Evolutionary conservation across 1,140 invertebrate genomes (phyloP).

Genomic region (Tribolium madens): DNA sequence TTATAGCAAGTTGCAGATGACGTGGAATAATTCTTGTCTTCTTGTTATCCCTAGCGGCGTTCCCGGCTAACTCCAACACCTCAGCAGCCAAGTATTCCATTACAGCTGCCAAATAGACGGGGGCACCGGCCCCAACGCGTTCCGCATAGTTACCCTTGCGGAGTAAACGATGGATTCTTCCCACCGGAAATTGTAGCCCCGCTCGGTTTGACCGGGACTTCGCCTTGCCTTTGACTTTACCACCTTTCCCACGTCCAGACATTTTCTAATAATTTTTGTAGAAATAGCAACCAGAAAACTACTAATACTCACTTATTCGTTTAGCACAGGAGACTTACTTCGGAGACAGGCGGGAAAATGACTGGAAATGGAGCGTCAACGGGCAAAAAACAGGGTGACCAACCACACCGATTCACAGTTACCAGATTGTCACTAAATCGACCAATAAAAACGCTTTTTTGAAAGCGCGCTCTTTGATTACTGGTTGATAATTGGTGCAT

Average conservation of each 20-base stretch:
- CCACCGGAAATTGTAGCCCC: conserved; percentile 80
- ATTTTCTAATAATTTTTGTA: no score
- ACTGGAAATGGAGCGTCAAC: conserved; percentile 1
- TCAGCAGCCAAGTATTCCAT: conserved; percentile 77
- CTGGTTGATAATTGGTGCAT: no score
- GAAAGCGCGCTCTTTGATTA: no score
- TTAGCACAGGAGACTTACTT: neutral
- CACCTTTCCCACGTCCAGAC: conserved; percentile 73
- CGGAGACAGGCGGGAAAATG: neutral
- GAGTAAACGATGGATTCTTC: conserved; percentile 77
- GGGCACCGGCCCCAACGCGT: conserved; percentile 76
- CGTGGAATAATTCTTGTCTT: conserved; percentile 81
- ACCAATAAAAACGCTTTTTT: no score
- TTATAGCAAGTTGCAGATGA: conserved; percentile 85
- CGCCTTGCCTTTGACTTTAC: conserved; percentile 70
- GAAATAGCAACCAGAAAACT: no score
- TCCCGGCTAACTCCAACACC: conserved; percentile 82
- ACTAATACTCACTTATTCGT: neutral
- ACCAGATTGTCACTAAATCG: no score
- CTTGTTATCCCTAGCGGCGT: conserved; percentile 78
- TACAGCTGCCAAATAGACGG: conserved; percentile 78
- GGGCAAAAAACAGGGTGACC: no score
- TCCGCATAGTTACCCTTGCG: conserved; percentile 81
- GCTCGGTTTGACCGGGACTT: conserved; percentile 66
- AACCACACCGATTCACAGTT: no score